A percentile compares a stretch with the other conserved stretches of the same genome.
Evolutionary conservation across 1,140 invertebrate species (phyloP).

Genomic region (Drosophila equinoxialis): DNA sequence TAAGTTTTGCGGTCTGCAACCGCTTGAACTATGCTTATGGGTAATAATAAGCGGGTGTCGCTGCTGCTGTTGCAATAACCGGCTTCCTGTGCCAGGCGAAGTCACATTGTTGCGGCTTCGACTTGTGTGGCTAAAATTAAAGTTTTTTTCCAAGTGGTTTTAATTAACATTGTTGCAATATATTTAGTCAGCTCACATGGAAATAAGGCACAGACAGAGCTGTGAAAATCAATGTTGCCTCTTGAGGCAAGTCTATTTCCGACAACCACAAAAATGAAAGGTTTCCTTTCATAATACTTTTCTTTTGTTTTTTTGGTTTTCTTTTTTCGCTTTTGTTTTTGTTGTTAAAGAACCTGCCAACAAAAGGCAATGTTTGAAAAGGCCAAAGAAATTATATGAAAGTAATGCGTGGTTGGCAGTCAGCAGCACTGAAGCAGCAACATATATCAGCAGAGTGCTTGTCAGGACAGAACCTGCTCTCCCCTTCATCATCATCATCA

Average conservation of each 20-base stretch:
- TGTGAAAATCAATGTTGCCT: constrained; percentile 64
- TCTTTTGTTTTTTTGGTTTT: not conserved
- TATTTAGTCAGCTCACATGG: constrained; percentile 17
- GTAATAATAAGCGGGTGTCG: constrained; percentile 49
- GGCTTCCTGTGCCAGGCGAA: constrained; percentile 37
- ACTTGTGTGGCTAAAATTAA: constrained; percentile 39
- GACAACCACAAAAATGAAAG: constrained; percentile 4
- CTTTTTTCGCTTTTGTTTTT: not conserved
- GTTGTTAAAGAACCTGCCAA: constrained; percentile 1
- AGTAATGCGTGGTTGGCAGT: constrained; percentile 33
- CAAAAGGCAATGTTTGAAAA: constrained; percentile 47
- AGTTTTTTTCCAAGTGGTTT: constrained; percentile 36
- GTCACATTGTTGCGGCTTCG: constrained; percentile 68
- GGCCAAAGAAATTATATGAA: constrained; percentile 56
- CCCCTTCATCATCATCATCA: not conserved
- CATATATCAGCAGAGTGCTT: constrained; percentile 7
- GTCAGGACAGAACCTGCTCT: not conserved
- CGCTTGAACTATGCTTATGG: constrained; percentile 43
- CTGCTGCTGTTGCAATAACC: constrained; percentile 24
- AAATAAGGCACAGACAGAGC: constrained; percentile 27
- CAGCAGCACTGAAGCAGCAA: constrained; percentile 22
- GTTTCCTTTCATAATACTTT: constrained; percentile 4
- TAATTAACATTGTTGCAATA: constrained; percentile 40
- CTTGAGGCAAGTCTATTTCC: not conserved
- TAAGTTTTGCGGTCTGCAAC: constrained; percentile 80